Evolutionary conservation across 1,140 invertebrate genomes (phyloP), one percentile per base, ranked within the genome.

Genomic region (Maniola jurtina): DNA sequence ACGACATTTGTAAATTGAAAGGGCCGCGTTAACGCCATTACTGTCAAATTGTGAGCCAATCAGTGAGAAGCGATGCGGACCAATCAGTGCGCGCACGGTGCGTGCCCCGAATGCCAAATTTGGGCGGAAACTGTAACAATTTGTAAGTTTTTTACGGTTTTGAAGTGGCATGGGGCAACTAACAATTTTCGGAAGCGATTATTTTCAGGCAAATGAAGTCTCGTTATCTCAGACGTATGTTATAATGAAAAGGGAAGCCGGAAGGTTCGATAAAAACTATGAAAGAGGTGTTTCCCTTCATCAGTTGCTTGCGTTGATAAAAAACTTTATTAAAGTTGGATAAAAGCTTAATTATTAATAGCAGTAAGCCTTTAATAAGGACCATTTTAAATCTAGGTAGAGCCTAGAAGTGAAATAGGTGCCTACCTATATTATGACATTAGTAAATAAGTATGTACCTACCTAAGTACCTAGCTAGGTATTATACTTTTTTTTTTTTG

Each of bases 41-140:
- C 81, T 90, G 86, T 89, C 88, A 89, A 87, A 86, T 84, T 83
- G 88, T 80, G 56, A 70, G 86, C 88, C 88, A 90, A 90, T 90
- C 84, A 83, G 80, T 73, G 74, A 56, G 69, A 25, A 72, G 73
- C 66, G 68, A 71, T 69, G 71, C 77, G 73, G 76, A 79, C 85
- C 88, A 90, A 90, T 88, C 72, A 78, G 72, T 25, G 74, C 62
- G 54, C 61, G 66, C 71, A 65, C 59, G 52, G 70, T 71, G 73
- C 83, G 84, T 86, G 86, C 76, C 79, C 69, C 73, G 84, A 87
- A 88, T 88, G 76, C 77, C 75, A 86, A 90, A 86, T 85, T 89
- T 81, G 71, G 79, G 82, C 77, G 81, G 75, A 81, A 89, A 84
- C 76, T 82, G 73, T 67, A 77, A 84, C 83, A 80, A 84, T 82